phyloP scores from a whole-genome alignment of 1,140 invertebrate genomes.

The Neoseiulus cucumeris region DNA sequence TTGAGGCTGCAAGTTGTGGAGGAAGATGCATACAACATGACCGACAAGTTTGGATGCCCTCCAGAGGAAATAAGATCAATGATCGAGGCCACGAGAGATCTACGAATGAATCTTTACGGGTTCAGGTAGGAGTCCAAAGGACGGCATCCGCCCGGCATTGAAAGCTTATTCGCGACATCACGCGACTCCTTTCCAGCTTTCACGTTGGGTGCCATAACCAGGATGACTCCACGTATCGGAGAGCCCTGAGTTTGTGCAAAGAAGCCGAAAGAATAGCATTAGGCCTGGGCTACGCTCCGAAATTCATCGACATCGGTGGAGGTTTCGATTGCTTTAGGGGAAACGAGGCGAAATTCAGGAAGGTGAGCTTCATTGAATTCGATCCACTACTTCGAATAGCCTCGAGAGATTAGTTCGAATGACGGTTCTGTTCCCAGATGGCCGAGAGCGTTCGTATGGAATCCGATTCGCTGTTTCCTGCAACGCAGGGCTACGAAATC shows the following conservation, averaged over 20 bases:
- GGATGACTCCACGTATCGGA: background rate
- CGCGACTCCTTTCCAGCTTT: background rate
- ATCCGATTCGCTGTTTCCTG: background rate
- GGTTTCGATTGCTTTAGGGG: background rate
- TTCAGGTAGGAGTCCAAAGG: too few species aligned
- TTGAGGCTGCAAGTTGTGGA: background rate
- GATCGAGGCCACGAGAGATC: background rate
- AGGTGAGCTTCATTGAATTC: background rate
- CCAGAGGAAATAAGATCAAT: background rate
- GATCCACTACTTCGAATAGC: too few species aligned
- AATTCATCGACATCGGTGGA: conserved; percentile 2
- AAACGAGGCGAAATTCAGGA: background rate
- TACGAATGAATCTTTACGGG: background rate
- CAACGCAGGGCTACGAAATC: background rate
- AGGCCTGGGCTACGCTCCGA: background rate
- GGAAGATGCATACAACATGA: background rate
- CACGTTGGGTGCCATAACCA: background rate
- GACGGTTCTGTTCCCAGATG: background rate
- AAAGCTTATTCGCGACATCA: too few species aligned
- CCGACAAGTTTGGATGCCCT: background rate
- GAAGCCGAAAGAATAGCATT: background rate
- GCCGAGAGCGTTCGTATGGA: background rate
- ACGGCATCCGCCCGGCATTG: too few species aligned
- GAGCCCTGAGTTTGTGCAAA: background rate
- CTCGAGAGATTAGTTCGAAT: too few species aligned